A percentile compares a stretch with the other conserved stretches of the same genome.
Evolutionary conservation across 1,140 invertebrate genomes (phyloP).

Genomic region (Philaenus spumarius): DNA sequence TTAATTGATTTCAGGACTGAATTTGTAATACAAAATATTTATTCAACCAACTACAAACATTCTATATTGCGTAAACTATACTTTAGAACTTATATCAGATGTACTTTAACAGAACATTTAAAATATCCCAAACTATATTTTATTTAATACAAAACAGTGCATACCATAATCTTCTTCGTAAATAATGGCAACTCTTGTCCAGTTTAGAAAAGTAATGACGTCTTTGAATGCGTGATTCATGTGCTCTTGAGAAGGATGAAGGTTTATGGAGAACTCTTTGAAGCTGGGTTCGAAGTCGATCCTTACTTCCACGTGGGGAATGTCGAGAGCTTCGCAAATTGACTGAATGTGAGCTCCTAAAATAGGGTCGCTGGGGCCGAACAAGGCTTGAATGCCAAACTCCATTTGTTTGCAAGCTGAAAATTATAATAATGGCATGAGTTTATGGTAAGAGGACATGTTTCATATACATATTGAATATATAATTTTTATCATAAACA

Average conservation of each 20-base stretch:
- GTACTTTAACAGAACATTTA: too few relatives aligned
- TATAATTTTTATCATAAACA: too few relatives aligned
- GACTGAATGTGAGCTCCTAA: conserved; percentile 81
- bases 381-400: conserved; percentile 78
- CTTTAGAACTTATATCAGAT: neutral
- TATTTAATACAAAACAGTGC: conserved; percentile 31
- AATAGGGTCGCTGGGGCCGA: conserved; percentile 77
- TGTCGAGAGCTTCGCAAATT: conserved; percentile 79
- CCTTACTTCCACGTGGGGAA: conserved; percentile 79
- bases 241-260: conserved; percentile 77
- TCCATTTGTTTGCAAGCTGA: conserved; percentile 82
- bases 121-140: too few relatives aligned
- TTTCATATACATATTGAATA: too few relatives aligned
- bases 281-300: conserved; percentile 54
- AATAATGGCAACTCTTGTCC: conserved; percentile 88
- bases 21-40: too few relatives aligned
- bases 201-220: conserved; percentile 82
- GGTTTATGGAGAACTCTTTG: conserved; percentile 81
- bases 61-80: neutral
- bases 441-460: too few relatives aligned
- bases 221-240: conserved; percentile 81
- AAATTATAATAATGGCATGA: conserved; percentile 26
- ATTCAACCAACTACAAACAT: too few relatives aligned
- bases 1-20: too few relatives aligned
- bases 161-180: conserved; percentile 85